Percentiles rank a stretch among this genome's conserved stretches.
Evolutionary conservation across 2,113 vertebrate genomes (phyloP).

Genomic region (Xenopus tropicalis): UCB_Xtro_10.0 CM004447.2:15857501-15858000

Average conservation of each 20-base stretch:
- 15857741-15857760: neutral
- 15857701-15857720: too few relatives aligned
- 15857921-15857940: neutral
- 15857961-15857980: constrained; percentile 38
- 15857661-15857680: too few relatives aligned
- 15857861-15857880: neutral
- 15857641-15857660: too few relatives aligned
- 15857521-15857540: too few relatives aligned
- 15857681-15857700: too few relatives aligned
- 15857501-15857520: too few relatives aligned
- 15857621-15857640: too few relatives aligned
- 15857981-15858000: constrained; percentile 51
- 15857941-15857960: neutral
- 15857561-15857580: too few relatives aligned
- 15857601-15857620: too few relatives aligned
- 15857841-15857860: neutral
- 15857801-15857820: neutral
- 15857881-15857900: neutral
- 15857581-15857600: too few relatives aligned
- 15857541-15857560: too few relatives aligned
- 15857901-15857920: neutral
- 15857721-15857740: neutral
- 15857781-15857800: too few relatives aligned
- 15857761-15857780: neutral
- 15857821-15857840: neutral